These are phyloP conservation scores for Hypomesus transpacificus DNA, from an alignment of 2,113 vertebrate genomes.

Conservation along the genomic window DNA sequence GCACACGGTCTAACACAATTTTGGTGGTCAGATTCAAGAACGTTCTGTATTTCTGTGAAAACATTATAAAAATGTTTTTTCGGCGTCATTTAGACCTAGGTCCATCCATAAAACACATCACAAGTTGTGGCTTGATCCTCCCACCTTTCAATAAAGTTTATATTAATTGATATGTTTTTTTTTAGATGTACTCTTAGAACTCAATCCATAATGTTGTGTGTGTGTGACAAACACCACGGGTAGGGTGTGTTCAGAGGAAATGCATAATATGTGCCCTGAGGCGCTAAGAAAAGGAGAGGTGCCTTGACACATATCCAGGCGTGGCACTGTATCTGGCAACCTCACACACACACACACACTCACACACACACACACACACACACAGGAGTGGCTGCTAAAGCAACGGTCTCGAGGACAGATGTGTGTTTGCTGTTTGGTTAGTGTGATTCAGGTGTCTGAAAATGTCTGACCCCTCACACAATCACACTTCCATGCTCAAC, in stretches of 20 bases:
- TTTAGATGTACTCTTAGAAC: neutral
- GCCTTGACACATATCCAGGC: conserved; percentile 43
- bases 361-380: conserved; percentile 16
- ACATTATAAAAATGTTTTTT: too few relatives aligned
- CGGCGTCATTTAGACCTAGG: too few relatives aligned
- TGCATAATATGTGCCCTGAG: conserved; percentile 45
- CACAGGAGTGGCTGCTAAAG: too few relatives aligned
- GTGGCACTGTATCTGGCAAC: conserved; percentile 41
- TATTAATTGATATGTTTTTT: neutral
- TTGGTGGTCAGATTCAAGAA: too few relatives aligned
- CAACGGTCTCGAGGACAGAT: too few relatives aligned
- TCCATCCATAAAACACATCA: too few relatives aligned
- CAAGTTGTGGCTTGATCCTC: too few relatives aligned
- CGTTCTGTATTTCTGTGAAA: too few relatives aligned
- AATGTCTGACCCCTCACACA: neutral
- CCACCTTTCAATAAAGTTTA: neutral
- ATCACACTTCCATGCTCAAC: neutral
- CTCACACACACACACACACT: conserved; percentile 13
- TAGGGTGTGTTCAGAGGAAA: conserved; percentile 50
- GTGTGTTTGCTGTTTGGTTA: too few relatives aligned
- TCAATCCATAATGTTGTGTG: neutral
- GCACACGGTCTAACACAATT: too few relatives aligned
- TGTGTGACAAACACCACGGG: neutral
- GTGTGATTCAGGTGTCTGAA: too few relatives aligned
- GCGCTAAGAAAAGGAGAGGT: conserved; percentile 36